Evolutionary conservation across 2,797 vertebrate species (phyloP).

Genomic region (Phrynocephalus vlangalii): DNA sequence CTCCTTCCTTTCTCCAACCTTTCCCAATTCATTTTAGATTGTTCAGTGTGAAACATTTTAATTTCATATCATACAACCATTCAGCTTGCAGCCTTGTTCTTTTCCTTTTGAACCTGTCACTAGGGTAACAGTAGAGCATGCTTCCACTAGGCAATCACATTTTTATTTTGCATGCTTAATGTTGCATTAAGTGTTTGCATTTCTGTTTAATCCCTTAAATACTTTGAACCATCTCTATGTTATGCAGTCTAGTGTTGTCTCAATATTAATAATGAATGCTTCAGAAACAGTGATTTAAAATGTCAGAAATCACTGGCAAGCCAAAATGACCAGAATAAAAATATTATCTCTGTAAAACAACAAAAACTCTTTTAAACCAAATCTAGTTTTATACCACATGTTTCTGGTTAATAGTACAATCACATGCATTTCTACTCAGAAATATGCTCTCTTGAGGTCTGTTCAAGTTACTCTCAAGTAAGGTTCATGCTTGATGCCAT

Average conservation of each 20-base stretch:
- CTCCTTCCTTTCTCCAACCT: slow-evolving; percentile 87
- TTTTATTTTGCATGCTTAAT: slow-evolving; percentile 84
- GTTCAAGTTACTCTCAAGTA: not conserved
- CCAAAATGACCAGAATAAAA: slow-evolving; percentile 62
- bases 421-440: not conserved
- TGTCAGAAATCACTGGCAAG: slow-evolving; percentile 74
- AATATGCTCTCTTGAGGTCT: not conserved
- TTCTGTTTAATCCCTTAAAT: slow-evolving; percentile 81
- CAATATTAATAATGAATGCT: slow-evolving; percentile 69
- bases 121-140: slow-evolving; percentile 84
- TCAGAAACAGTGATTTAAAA: slow-evolving; percentile 70
- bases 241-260: slow-evolving; percentile 75
- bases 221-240: slow-evolving; percentile 74
- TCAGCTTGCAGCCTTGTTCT: slow-evolving; percentile 82
- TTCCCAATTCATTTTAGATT: slow-evolving; percentile 92
- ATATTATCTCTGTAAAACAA: slow-evolving; percentile 48
- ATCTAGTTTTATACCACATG: slow-evolving; percentile 50
- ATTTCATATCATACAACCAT: slow-evolving; percentile 91
- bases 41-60: slow-evolving; percentile 98
- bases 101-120: slow-evolving; percentile 83
- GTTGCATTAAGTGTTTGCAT: slow-evolving; percentile 84
- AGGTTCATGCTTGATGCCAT: too few relatives aligned
- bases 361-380: slow-evolving; percentile 30
- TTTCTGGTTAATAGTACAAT: slow-evolving; percentile 42
- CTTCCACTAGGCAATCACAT: slow-evolving; percentile 82